Evolutionary conservation across 92 coral and sea anemone genomes (phyloP), one percentile per base, ranked within the genome.

Genomic region (Heliopora coerulea): DNA sequence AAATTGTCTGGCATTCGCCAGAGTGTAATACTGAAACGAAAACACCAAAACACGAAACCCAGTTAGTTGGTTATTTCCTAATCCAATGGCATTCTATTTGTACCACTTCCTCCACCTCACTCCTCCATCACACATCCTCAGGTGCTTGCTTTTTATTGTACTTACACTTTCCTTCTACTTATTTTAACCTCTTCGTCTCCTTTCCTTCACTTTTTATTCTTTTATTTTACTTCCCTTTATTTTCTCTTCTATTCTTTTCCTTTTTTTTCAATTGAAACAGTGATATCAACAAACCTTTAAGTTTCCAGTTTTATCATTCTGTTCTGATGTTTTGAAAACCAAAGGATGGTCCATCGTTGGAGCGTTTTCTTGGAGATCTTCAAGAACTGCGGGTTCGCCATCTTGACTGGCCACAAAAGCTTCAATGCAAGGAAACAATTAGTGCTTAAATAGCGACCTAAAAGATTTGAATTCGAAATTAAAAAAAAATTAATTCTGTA

Each of bases 311-410:
- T 59, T 50, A 12, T 70, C 63, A 17, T 26, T 86, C 87, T 31
- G 88, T 83, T 15, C 79, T 88, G 68, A 20, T 57, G 23, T 67
- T 39, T 30, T 86, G 78, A 27, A 79, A 65, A 44, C 86, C 86
- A 79, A 85, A 81, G 61, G 95, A 34, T 70, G 88, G 35, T 81
- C 76, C 61, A 73, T 83, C 26, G 77, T 78, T 1, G 83, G 78
- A n/a, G 87, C 73, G 25, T 78, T 68, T 39, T 84, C 61, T 20
- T 88, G 87, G 7, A 90, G 87, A 73, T 87, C 88, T 78, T 88
- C 91, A 15, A 83, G 85, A 40, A 87, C 54, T 8, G 88, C 96
- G 3, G 89, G 91, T 68, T 86, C 96, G 0, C 87, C 97, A 42
- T 79, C 69, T 28, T 64, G 58, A 42, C 78, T 78, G 23, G 63